Conservation (phyloP, 2,888 invertebrate genomes). For the Lasioglossum figueresi region DNA sequence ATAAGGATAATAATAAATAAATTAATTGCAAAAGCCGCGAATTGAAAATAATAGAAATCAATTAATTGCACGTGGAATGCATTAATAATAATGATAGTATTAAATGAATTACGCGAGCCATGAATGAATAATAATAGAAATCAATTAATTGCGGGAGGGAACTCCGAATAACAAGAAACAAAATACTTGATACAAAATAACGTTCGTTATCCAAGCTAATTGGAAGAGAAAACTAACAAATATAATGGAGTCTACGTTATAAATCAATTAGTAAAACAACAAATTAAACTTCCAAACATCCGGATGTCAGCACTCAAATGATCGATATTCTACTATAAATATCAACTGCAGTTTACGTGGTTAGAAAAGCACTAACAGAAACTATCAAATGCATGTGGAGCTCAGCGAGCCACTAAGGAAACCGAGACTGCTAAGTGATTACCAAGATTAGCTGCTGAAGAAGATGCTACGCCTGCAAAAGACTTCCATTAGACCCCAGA, state of each 20-base stretch:
- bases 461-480: conserved; percentile 2
- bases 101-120: background rate
- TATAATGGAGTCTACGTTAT: background rate
- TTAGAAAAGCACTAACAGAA: background rate
- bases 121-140: background rate
- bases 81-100: background rate
- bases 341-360: background rate
- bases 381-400: background rate
- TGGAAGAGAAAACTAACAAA: background rate
- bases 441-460: conserved; percentile 3
- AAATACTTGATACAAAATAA: background rate
- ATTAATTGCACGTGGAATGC: background rate
- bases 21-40: too few species aligned
- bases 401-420: background rate
- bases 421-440: background rate
- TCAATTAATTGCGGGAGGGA: background rate
- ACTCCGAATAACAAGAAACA: background rate
- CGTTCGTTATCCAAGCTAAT: background rate
- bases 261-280: background rate
- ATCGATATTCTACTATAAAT: background rate
- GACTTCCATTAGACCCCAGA: background rate
- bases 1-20: background rate
- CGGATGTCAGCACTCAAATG: too few species aligned
- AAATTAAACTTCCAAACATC: background rate
- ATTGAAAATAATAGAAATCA: too few species aligned